These are phyloP conservation scores for Pseudococcus jackbeardsleyi DNA, from an alignment of 2,888 invertebrate species.

Conservation along the genomic window DNA sequence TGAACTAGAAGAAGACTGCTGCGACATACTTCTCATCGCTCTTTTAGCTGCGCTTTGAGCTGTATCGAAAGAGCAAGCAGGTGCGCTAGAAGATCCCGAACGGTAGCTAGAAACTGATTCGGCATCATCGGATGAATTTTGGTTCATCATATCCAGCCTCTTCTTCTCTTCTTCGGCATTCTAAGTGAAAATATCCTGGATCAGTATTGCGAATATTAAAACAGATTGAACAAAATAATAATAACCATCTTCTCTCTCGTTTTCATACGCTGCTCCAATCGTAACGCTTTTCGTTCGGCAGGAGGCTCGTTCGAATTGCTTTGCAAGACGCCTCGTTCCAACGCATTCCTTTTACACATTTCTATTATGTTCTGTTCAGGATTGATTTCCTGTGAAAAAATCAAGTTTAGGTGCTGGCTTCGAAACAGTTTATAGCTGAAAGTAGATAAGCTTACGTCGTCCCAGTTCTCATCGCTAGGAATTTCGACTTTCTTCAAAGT, in stretches of 20 bases:
- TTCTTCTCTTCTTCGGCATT: slow-evolving; percentile 30
- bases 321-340: slow-evolving; percentile 26
- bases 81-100: not conserved
- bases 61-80: not conserved
- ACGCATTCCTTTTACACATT: not conserved
- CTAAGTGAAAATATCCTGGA: not conserved
- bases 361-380: not conserved
- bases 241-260: not conserved
- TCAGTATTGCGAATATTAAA: not conserved
- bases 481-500: not conserved
- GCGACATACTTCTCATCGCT: not conserved
- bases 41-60: not conserved
- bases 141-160: not conserved
- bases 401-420: not conserved
- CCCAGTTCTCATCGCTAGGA: slow-evolving; percentile 11
- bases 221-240: not conserved
- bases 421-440: not conserved
- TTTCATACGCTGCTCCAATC: slow-evolving; percentile 5
- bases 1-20: not conserved
- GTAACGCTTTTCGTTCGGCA: not conserved
- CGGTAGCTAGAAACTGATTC: not conserved
- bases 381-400: slow-evolving; percentile 1
- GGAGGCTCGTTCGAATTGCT: slow-evolving; percentile 8
- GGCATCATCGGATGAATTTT: not conserved
- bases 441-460: not conserved